Conservation (phyloP, 2,113 vertebrate genomes). For the Sakesphorus luctuosus region DNA sequence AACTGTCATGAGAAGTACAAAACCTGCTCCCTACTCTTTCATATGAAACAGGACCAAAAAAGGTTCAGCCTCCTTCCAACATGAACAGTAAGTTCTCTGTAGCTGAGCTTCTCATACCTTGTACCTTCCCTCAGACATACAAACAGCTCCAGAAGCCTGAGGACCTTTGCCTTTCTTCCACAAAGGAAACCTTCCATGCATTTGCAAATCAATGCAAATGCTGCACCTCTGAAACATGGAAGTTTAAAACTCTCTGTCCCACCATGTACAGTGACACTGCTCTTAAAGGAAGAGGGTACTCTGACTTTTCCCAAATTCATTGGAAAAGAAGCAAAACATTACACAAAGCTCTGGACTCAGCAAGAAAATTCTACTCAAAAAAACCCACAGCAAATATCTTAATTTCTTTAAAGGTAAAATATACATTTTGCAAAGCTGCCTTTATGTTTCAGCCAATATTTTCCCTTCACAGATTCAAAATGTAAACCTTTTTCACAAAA, state of each 20-base stretch:
- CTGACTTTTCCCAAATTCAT: neutral
- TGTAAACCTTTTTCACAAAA: neutral
- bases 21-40: neutral
- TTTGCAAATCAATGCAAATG: neutral
- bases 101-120: neutral
- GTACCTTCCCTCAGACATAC: neutral
- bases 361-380: neutral
- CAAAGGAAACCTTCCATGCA: neutral
- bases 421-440: neutral
- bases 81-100: neutral
- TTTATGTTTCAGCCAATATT: neutral
- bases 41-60: neutral
- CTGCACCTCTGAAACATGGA: neutral
- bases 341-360: neutral
- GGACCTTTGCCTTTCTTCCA: neutral
- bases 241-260: neutral
- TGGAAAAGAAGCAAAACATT: neutral
- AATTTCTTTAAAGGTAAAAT: neutral
- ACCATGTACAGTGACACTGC: neutral
- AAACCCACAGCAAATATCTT: neutral
- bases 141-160: neutral
- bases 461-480: neutral
- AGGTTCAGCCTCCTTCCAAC: neutral
- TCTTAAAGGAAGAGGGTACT: neutral
- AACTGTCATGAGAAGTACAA: neutral